Base-by-base conservation (phyloP, 2,888 invertebrate species). In the Aquatica leii region DNA sequence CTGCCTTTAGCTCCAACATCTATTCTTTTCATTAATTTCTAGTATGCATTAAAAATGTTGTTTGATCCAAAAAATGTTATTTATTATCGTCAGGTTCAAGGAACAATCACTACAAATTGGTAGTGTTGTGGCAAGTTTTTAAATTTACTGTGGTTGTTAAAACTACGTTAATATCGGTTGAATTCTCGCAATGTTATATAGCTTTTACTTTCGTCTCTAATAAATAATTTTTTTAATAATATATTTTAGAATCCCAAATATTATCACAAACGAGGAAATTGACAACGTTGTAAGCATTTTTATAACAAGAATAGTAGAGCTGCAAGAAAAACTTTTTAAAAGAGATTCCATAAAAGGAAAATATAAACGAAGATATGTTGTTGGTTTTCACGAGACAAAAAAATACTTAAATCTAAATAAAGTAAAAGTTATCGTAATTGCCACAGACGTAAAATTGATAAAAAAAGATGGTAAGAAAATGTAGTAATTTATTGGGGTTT, bases 301-400 rank as follows among this genome's bases (percentile, higher is more conserved):
- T 51, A 70, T 90, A 0, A 80, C 82, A 56, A 85, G 86, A 69
- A 78, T 90, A 14, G 83, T 86, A 50, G 79, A 84, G 8, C 88
- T 88, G 71, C 90, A 90, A 77, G 87, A 87, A 71, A 82, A 87
- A 12, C 82, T 86, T 31, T 86, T 84, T 73, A 83, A 84, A 59
- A 84, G 83, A 66, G 87, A 88, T 72, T 84, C 86, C 18, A 81
- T 84, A 1, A 90, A 88, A 78, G 88, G 82, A 3, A 76, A 78
- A 48, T 81, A 82, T 6, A 87, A 86, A 73, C 79, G 85, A 52
- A 82, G 89, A 56, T 82, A 87, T 62, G 85, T 89, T 0, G 78
- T 86, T 51, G 90, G 90, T 6, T 83, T 90, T 49, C 84, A 87
- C 48, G 88, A 90, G 77, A 84, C 86, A 0, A 82, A 83, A 48